phyloP scores from a whole-genome alignment of 1,140 invertebrate species.

The Globodera ellingtonae region DNA sequence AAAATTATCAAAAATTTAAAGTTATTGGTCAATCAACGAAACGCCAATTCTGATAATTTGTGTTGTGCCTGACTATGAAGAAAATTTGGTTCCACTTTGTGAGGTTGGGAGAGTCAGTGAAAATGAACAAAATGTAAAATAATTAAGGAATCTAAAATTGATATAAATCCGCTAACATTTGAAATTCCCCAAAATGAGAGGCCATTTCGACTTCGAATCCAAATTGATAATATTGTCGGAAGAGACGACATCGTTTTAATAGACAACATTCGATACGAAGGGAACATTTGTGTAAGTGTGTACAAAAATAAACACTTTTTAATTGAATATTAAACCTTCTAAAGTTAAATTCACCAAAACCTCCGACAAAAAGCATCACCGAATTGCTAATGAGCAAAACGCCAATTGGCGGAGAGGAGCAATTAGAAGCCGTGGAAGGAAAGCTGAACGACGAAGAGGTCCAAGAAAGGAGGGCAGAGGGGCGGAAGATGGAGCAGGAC shows the following conservation, averaged over 20 bases:
- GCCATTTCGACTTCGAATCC: constrained; percentile 49
- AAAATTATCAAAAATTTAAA: constrained; percentile 10
- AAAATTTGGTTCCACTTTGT: constrained; percentile 41
- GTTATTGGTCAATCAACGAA: constrained; percentile 54
- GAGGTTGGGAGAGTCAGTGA: constrained; percentile 33
- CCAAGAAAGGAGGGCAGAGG: too few species aligned
- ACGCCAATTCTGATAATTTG: constrained; percentile 48
- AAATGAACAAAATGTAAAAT: constrained; percentile 18
- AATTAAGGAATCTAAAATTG: constrained; percentile 45
- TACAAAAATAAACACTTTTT: neutral
- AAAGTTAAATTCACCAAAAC: neutral
- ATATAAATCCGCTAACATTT: constrained; percentile 50
- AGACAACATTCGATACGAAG: constrained; percentile 50
- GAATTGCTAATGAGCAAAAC: neutral
- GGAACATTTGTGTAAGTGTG: constrained; percentile 39
- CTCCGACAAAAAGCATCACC: neutral
- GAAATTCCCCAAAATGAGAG: constrained; percentile 47
- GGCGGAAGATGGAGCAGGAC: too few species aligned
- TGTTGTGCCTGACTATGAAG: constrained; percentile 30
- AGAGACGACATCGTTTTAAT: constrained; percentile 52
- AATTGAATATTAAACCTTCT: neutral
- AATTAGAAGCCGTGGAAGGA: neutral
- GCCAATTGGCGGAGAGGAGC: neutral
- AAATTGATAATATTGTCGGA: constrained; percentile 44
- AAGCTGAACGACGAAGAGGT: neutral